Conservation (phyloP, 1,140 invertebrate genomes). For the Polyergus mexicanus region DNA sequence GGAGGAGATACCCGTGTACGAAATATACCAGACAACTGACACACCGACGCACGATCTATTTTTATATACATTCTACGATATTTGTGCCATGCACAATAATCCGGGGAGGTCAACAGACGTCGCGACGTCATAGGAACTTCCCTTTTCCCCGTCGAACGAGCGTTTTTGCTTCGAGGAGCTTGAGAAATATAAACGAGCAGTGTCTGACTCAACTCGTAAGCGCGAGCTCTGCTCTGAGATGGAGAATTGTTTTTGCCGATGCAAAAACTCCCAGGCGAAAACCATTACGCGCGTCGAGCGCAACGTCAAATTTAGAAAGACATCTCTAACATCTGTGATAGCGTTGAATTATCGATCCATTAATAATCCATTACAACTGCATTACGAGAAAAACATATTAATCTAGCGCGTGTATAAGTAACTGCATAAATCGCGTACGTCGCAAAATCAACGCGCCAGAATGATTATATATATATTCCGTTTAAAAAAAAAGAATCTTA, state of each 20-base stretch:
- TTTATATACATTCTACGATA: conserved; percentile 76
- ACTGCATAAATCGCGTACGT: background rate
- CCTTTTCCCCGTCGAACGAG: background rate
- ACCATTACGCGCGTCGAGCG: background rate
- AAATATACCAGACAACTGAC: conserved; percentile 53
- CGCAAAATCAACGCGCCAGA: background rate
- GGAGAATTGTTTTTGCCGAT: conserved; percentile 31
- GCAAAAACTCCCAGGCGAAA: background rate
- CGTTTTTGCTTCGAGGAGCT: background rate
- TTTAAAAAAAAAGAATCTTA: too few relatives aligned
- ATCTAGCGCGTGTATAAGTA: background rate
- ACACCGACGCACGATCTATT: conserved; percentile 74
- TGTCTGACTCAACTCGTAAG: conserved; percentile 5
- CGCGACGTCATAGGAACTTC: conserved; percentile 8
- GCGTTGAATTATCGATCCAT: conserved; percentile 2
- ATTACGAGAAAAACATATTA: background rate
- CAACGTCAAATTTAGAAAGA: conserved; percentile 27
- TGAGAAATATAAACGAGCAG: background rate
- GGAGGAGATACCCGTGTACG: background rate
- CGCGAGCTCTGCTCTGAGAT: background rate
- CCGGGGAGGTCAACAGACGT: conserved; percentile 74
- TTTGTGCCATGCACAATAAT: conserved; percentile 65
- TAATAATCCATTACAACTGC: background rate
- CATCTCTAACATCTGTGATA: background rate
- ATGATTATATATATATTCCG: background rate